phyloP scores from a whole-genome alignment of 2,888 invertebrate genomes.

The Tiliacea aurago region DNA sequence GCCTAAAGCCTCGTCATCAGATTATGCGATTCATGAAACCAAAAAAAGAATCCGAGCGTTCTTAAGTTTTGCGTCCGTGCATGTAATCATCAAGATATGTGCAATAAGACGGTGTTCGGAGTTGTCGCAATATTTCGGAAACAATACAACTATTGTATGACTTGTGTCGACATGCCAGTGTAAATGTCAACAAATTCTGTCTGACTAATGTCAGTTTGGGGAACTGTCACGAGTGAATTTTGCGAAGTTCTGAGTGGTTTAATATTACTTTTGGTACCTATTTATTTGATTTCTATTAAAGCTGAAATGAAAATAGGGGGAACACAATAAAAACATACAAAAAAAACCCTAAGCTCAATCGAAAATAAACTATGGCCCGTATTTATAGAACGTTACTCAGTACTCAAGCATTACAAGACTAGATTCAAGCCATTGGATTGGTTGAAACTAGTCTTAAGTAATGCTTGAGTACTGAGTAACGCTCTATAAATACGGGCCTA shows the following conservation, averaged over 20 bases:
- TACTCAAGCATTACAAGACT: too few relatives aligned
- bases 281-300: background rate
- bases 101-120: conserved; percentile 31
- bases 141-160: conserved; percentile 48
- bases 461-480: too few relatives aligned
- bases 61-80: conserved; percentile 12
- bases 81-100: conserved; percentile 50
- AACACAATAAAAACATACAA: too few relatives aligned
- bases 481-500: too few relatives aligned
- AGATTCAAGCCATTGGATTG: too few relatives aligned
- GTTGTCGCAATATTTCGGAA: conserved; percentile 42
- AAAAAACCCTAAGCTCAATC: background rate
- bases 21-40: conserved; percentile 18
- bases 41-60: conserved; percentile 17
- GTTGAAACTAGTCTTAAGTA: too few relatives aligned
- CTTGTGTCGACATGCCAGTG: conserved; percentile 16
- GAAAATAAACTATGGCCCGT: conserved; percentile 3
- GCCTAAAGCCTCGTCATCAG: conserved; percentile 2
- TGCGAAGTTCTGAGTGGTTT: conserved; percentile 6
- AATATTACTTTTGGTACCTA: background rate
- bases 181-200: conserved; percentile 35
- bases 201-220: conserved; percentile 30
- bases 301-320: background rate
- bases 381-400: too few relatives aligned
- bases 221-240: conserved; percentile 7